phyloP scores from a whole-genome alignment of 1,140 invertebrate genomes.

The Chrysomallon squamiferum region DNA sequence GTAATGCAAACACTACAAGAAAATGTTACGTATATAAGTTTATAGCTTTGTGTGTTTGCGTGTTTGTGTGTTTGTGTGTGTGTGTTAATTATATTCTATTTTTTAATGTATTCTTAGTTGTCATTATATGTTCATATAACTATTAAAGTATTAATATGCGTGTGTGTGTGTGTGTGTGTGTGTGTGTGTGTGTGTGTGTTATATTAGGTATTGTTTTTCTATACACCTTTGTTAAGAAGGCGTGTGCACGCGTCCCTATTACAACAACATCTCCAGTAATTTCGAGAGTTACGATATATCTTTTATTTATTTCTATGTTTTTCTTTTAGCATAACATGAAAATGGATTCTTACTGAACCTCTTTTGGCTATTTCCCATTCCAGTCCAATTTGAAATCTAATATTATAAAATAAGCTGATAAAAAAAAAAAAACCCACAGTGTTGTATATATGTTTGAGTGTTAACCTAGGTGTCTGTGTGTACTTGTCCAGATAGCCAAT shows the following conservation, averaged over 20 bases:
- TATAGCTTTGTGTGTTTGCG: neutral
- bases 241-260: no score
- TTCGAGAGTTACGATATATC: no score
- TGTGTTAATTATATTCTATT: neutral
- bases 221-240: no score
- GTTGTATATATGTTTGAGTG: slow-evolving; percentile 1
- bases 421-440: neutral
- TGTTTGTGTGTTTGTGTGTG: neutral
- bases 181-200: slow-evolving; percentile 5
- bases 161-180: slow-evolving; percentile 2
- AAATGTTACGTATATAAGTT: no score
- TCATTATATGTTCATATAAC: neutral
- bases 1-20: no score
- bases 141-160: neutral
- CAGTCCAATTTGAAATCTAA: no score
- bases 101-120: neutral
- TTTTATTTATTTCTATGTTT: no score
- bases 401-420: no score
- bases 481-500: neutral
- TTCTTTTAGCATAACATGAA: no score
- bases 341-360: no score
- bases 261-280: no score
- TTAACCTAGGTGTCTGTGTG: neutral
- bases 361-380: no score
- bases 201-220: neutral